A percentile compares a stretch with the other conserved stretches of the same genome.
These are phyloP conservation scores for Danio jaintianensis DNA, from an alignment of 2,797 vertebrate genomes.

Conservation along the genomic window DNA sequence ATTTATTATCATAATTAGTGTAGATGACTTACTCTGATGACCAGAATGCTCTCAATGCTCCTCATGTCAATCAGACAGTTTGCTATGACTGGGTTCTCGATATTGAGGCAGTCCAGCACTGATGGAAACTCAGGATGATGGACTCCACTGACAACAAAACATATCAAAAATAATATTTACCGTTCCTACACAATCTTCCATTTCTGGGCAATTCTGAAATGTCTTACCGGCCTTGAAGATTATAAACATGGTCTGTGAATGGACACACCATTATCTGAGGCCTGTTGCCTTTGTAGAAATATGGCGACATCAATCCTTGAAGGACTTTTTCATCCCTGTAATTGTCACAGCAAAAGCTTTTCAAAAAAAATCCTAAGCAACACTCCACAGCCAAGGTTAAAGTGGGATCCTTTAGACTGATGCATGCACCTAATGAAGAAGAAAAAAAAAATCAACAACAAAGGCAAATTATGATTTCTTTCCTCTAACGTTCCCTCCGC, in stretches of 20 bases:
- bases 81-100: conserved; percentile 67
- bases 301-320: conserved; percentile 69
- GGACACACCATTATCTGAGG: conserved; percentile 74
- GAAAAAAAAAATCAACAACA: background rate
- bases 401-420: conserved; percentile 65
- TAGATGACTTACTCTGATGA: conserved; percentile 63
- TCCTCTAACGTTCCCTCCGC: too few relatives aligned
- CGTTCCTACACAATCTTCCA: background rate
- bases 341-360: conserved; percentile 78
- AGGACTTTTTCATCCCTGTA: conserved; percentile 73
- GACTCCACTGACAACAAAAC: conserved; percentile 58
- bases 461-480: background rate
- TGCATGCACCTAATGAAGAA: conserved; percentile 59
- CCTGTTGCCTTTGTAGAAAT: conserved; percentile 66
- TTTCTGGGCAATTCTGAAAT: background rate
- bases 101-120: conserved; percentile 62
- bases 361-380: conserved; percentile 73
- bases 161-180: conserved; percentile 13
- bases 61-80: conserved; percentile 78
- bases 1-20: background rate
- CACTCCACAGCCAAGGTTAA: conserved; percentile 72
- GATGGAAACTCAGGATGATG: conserved; percentile 63
- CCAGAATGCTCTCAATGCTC: conserved; percentile 70
- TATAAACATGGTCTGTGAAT: conserved; percentile 64
- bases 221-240: conserved; percentile 57